Percentiles rank a stretch among this genome's conserved stretches.
Conservation (phyloP, 2,113 vertebrate species). For the Eublepharis macularius region DNA sequence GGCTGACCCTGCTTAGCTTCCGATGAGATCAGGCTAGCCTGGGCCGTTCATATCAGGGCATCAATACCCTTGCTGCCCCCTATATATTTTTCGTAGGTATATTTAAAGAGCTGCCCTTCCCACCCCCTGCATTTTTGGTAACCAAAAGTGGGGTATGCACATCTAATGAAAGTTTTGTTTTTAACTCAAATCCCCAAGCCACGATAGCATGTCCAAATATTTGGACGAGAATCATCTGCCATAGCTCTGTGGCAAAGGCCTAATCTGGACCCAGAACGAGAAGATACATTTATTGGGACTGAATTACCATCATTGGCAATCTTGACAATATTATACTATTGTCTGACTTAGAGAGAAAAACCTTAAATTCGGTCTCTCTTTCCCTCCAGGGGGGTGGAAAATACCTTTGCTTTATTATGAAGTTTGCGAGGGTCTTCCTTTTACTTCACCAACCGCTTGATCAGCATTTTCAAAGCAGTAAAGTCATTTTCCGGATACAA, state of each 20-base stretch:
- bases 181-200: background rate
- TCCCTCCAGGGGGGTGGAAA: background rate
- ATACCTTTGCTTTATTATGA: background rate
- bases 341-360: slow-evolving; percentile 13
- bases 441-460: slow-evolving; percentile 13
- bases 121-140: background rate
- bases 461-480: slow-evolving; percentile 54
- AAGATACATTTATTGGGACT: background rate
- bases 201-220: background rate
- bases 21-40: too few species aligned
- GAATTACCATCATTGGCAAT: slow-evolving; percentile 27
- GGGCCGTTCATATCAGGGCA: too few species aligned
- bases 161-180: background rate
- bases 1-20: too few species aligned
- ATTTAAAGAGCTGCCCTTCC: background rate
- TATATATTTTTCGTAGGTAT: background rate
- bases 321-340: slow-evolving; percentile 29
- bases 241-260: background rate
- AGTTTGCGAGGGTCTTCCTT: background rate
- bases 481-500: slow-evolving; percentile 49
- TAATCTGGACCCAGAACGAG: background rate
- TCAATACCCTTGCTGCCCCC: background rate
- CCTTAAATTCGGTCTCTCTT: background rate
- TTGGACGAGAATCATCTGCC: background rate
- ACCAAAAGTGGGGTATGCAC: too few species aligned